Evolutionary conservation across 2,113 vertebrate species (phyloP).

Genomic region (Rynchops niger): DNA sequence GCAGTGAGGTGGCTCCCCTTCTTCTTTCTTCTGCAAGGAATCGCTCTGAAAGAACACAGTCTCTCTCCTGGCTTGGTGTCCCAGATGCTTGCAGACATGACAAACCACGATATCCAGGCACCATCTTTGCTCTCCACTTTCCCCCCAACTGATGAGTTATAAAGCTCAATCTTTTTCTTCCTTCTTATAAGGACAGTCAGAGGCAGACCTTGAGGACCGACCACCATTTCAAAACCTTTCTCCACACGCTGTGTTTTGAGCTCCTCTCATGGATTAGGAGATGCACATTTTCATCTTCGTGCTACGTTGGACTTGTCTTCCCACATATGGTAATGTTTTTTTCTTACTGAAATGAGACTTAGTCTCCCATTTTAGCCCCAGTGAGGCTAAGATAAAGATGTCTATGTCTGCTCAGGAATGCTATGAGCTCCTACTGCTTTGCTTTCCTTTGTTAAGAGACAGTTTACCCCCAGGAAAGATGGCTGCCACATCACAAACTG

Average conservation of each 20-base stretch:
- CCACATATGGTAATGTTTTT: neutral
- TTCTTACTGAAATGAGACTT: neutral
- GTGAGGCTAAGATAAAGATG: neutral
- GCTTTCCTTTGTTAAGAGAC: neutral
- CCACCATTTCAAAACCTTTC: neutral
- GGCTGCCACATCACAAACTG: neutral
- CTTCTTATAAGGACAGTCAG: neutral
- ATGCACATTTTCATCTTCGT: neutral
- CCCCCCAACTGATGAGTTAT: neutral
- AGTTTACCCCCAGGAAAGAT: neutral
- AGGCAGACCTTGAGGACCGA: neutral
- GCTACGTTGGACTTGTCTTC: neutral
- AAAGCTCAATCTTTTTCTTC: neutral
- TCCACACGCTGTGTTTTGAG: neutral
- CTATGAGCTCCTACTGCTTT: neutral
- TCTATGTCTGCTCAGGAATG: neutral
- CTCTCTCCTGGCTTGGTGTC: neutral
- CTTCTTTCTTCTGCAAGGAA: neutral
- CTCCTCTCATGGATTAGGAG: neutral
- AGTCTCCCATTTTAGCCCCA: neutral
- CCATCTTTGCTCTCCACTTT: neutral
- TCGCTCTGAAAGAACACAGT: neutral
- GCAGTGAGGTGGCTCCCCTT: neutral
- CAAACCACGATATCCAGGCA: neutral
- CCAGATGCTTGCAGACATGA: neutral